Conservation (phyloP, 2,113 vertebrate species). For the Forbesichthys agassizii region DNA sequence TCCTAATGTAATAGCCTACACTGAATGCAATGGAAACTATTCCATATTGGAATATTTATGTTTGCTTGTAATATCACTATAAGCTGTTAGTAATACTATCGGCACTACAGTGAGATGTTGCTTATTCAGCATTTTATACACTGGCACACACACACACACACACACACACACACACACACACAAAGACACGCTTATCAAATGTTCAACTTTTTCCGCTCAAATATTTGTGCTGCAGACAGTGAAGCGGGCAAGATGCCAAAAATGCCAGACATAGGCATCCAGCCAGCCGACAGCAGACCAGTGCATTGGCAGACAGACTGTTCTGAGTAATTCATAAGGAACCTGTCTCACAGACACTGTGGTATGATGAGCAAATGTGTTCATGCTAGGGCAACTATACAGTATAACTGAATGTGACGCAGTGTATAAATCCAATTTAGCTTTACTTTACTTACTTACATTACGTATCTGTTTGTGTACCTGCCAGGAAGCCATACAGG, state of each 20-base stretch:
- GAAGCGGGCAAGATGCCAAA: constrained; percentile 40
- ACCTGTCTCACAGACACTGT: constrained; percentile 14
- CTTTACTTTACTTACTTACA: no score
- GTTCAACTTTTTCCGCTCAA: no score
- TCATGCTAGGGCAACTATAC: background rate
- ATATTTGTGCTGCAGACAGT: constrained; percentile 33
- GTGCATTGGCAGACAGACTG: constrained; percentile 46
- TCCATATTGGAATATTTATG: constrained; percentile 24
- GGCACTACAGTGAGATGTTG: background rate
- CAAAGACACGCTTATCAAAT: constrained; percentile 13
- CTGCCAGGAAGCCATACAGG: no score
- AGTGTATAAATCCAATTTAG: no score
- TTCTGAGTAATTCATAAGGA: constrained; percentile 44
- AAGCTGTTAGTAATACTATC: background rate
- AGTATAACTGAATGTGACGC: no score
- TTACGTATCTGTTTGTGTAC: no score
- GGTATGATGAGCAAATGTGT: constrained; percentile 1
- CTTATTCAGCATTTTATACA: background rate
- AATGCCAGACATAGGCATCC: constrained; percentile 53
- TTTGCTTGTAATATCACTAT: constrained; percentile 32
- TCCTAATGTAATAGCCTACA: constrained; percentile 27
- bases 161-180: constrained; percentile 9
- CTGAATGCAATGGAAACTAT: constrained; percentile 50
- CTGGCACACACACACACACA: background rate
- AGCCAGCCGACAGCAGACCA: constrained; percentile 11